Conservation (phyloP, 2,113 vertebrate genomes). For the Grallaria varia region DNA sequence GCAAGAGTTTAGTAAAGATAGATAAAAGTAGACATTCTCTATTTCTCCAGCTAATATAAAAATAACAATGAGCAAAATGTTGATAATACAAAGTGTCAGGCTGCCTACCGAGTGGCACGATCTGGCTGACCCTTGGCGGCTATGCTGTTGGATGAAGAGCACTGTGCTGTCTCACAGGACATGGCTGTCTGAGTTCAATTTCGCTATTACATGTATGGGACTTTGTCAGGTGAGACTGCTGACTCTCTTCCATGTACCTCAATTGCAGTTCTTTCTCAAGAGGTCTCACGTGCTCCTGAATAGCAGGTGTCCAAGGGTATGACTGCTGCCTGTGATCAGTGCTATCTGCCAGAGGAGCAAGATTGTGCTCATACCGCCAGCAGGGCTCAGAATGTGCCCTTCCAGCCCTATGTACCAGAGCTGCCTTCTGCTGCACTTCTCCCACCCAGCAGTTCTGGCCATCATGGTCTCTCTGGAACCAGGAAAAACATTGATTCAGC, state of each 20-base stretch:
- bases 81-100: background rate
- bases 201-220: background rate
- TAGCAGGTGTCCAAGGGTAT: background rate
- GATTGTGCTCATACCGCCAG: background rate
- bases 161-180: background rate
- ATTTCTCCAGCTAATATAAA: background rate
- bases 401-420: background rate
- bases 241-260: background rate
- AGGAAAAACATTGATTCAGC: background rate
- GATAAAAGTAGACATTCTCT: background rate
- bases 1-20: background rate
- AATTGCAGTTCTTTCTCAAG: background rate
- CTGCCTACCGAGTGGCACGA: background rate
- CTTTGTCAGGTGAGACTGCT: background rate
- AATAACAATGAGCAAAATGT: background rate
- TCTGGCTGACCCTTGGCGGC: background rate
- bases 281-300: background rate
- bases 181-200: background rate
- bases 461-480: background rate
- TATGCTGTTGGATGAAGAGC: background rate
- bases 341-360: background rate
- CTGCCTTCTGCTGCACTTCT: background rate
- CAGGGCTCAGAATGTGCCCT: rapidly evolving
- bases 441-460: background rate
- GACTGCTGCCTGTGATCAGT: background rate